Base-by-base conservation (phyloP, 2,797 vertebrate genomes). In the Neosilurus hyrtlii region DNA sequence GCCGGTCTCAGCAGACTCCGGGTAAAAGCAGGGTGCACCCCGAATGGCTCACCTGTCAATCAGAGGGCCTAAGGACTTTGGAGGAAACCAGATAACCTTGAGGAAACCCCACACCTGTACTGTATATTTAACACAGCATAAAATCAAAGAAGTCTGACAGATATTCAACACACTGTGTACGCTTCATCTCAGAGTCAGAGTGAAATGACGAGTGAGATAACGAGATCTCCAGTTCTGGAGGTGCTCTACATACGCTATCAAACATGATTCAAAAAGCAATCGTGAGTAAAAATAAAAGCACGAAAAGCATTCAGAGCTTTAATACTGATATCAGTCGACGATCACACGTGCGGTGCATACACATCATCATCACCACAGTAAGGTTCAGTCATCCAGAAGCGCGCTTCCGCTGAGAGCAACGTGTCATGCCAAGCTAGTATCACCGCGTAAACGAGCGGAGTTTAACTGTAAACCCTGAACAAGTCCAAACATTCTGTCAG, bases 371-470 rank as follows among this genome's bases (percentile, higher is more conserved):
- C 18, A 35, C 20, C 51, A 43, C 65, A 68, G 20, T 2, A 0
- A 71, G 16, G 66, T 71, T 57, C 65, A 59, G 66, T 80, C 65
- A 59, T 80, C 54, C 66, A 59, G 49, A 70, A 70, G 66, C 7
- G 9, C 26, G 12, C 3, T 49, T 80, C 52, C 66, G 22, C 14
- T 2, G 49, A 61, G 54, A 80, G 15, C 14, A n/a, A 26, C 20
- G 77, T 52, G 65, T 43, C 78, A 43, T 68, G 65, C 66, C 30
- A 71, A 80, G 54, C 22, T 59, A 14, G 54, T 74, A 80, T 30
- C 78, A 80, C 4, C 12, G 57, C 30, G 26, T 49, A 68, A 80
- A 70, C 61, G 79, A 80, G 66, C 66, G 26, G 65, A 56, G 49
- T 80, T 80, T 59, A 52, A 59, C 11, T 57, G 51, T 30, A 15